phyloP scores from a whole-genome alignment of 2,113 vertebrate genomes.

The Pan paniscus region DNA sequence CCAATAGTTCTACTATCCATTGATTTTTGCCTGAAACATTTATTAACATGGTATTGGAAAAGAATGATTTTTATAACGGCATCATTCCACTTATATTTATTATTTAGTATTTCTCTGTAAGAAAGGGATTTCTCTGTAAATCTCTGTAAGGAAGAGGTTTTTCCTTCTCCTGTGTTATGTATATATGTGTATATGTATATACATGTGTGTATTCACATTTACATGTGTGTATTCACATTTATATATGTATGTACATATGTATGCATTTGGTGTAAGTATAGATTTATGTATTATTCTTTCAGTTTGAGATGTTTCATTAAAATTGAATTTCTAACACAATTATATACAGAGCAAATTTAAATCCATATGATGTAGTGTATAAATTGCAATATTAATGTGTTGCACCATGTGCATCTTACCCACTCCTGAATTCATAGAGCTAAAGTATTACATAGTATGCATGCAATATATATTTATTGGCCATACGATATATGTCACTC shows the following conservation, averaged over 20 bases:
- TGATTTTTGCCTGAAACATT: neutral
- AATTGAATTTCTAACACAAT: neutral
- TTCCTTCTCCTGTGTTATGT: neutral
- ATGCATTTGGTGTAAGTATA: neutral
- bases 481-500: neutral
- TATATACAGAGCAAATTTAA: neutral
- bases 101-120: neutral
- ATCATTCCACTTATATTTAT: neutral
- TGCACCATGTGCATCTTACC: neutral
- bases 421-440: neutral
- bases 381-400: neutral
- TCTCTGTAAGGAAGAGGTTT: neutral
- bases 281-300: neutral
- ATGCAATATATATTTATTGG: neutral
- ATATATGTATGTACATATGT: neutral
- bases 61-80: neutral
- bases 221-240: neutral
- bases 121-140: too few relatives aligned
- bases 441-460: neutral
- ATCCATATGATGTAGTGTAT: neutral
- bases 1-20: neutral
- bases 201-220: neutral
- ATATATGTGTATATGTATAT: neutral
- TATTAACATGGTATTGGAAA: neutral
- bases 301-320: neutral